Evolutionary conservation across 2,797 vertebrate species (phyloP).

Genomic region (Heliangelus exortis): DNA sequence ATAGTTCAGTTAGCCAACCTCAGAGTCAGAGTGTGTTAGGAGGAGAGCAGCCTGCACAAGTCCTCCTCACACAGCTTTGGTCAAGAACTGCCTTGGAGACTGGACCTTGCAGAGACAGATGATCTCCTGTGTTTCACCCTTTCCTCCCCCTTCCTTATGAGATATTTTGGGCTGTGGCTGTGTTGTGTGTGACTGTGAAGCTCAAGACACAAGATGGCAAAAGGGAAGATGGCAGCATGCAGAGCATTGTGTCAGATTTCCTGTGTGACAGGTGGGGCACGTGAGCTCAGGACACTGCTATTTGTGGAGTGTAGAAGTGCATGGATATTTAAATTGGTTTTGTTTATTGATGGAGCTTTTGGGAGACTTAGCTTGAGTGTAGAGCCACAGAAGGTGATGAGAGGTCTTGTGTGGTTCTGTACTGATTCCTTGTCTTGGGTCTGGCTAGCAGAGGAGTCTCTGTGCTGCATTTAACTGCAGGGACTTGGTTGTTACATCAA

Average conservation of each 20-base stretch:
- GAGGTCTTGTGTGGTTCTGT: not conserved
- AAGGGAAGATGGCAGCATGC: not conserved
- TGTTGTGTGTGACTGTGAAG: not conserved
- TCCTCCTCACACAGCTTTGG: not conserved
- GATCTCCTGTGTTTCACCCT: not conserved
- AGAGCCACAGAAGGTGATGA: not conserved
- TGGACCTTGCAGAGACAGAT: not conserved
- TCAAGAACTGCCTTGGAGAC: not conserved
- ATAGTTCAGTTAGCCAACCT: not conserved
- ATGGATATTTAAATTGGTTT: not conserved
- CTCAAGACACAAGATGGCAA: not conserved
- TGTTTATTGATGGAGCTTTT: not conserved
- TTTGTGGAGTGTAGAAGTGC: accelerated
- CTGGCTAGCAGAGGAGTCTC: not conserved
- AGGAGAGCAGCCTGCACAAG: not conserved
- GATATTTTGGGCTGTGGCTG: not conserved
- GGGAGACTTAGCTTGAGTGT: too few species aligned
- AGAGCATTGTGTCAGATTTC: accelerated
- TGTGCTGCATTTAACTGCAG: not conserved
- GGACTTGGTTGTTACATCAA: accelerated
- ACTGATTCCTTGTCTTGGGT: accelerated
- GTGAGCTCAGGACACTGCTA: not conserved
- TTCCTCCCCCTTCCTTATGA: not conserved
- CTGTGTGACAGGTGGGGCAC: not conserved
- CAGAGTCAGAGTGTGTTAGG: not conserved